A percentile compares a stretch with the other conserved stretches of the same genome.
Conservation (phyloP, 1,140 invertebrate species). For the Macrosteles quadrilineatus region DNA sequence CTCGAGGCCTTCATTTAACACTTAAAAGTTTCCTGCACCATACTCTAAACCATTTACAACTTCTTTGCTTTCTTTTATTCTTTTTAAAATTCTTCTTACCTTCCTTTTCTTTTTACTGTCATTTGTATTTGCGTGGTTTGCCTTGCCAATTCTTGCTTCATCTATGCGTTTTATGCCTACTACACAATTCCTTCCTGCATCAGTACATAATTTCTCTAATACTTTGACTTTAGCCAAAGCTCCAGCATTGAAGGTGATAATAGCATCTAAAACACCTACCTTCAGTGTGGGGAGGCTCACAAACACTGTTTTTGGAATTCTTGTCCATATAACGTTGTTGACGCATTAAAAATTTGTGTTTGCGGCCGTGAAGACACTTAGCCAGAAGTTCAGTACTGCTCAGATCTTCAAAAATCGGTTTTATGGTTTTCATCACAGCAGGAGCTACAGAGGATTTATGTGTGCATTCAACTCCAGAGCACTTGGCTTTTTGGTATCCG, state of each 20-base stretch:
- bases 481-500: constrained; percentile 29
- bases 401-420: constrained; percentile 34
- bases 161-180: constrained; percentile 10
- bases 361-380: constrained; percentile 31
- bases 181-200: constrained; percentile 18
- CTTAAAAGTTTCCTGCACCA: too few relatives aligned
- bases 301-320: constrained; percentile 27
- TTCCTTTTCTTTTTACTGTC: too few relatives aligned
- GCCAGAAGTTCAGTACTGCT: constrained; percentile 30
- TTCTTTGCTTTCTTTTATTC: too few relatives aligned
- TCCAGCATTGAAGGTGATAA: constrained; percentile 26
- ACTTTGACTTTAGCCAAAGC: constrained; percentile 25
- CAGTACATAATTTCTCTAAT: constrained; percentile 16
- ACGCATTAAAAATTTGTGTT: constrained; percentile 32
- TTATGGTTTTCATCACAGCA: constrained; percentile 31
- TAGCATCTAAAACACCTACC: constrained; percentile 21
- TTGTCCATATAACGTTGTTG: constrained; percentile 27
- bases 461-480: background rate
- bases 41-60: too few relatives aligned
- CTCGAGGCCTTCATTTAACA: too few relatives aligned
- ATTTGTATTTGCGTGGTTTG: too few relatives aligned
- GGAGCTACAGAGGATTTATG: background rate
- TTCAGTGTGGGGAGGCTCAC: constrained; percentile 9
- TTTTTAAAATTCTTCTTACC: too few relatives aligned
- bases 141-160: too few relatives aligned